Conservation (phyloP, 2,888 invertebrate species). For the Dolomedes plantarius region DNA sequence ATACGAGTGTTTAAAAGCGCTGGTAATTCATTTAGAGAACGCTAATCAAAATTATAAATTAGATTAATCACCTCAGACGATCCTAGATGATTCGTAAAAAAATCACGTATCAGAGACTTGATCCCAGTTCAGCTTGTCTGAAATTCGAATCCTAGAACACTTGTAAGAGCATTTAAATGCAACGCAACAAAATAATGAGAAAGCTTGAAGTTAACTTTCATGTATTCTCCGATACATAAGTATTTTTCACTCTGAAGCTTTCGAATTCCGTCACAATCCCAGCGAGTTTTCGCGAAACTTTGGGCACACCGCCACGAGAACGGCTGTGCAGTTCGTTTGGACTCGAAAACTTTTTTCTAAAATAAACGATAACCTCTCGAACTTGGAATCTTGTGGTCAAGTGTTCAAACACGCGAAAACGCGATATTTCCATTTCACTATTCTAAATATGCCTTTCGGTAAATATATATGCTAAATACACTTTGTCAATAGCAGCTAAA, state of each 20-base stretch:
- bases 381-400: constrained; percentile 17
- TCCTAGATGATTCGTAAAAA: not conserved
- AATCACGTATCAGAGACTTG: constrained; percentile 19
- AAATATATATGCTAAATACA: constrained; percentile 5
- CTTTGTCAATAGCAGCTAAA: not conserved
- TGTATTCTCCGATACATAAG: not conserved
- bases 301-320: constrained; percentile 22
- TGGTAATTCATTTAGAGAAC: not conserved
- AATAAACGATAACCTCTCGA: not conserved
- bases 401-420: constrained; percentile 47
- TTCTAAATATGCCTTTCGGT: constrained; percentile 5
- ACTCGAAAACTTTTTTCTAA: not conserved
- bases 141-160: constrained; percentile 11
- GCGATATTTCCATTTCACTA: constrained; percentile 29
- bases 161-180: not conserved
- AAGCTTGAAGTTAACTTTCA: not conserved
- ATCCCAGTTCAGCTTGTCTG: constrained; percentile 17
- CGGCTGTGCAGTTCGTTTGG: not conserved
- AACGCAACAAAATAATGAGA: not conserved
- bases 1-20: not conserved
- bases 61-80: not conserved
- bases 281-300: constrained; percentile 56
- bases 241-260: constrained; percentile 19
- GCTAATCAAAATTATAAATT: not conserved
- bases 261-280: not conserved